Base-by-base conservation (phyloP, 2,888 invertebrate genomes). In the Anarsia innoxiella region DNA sequence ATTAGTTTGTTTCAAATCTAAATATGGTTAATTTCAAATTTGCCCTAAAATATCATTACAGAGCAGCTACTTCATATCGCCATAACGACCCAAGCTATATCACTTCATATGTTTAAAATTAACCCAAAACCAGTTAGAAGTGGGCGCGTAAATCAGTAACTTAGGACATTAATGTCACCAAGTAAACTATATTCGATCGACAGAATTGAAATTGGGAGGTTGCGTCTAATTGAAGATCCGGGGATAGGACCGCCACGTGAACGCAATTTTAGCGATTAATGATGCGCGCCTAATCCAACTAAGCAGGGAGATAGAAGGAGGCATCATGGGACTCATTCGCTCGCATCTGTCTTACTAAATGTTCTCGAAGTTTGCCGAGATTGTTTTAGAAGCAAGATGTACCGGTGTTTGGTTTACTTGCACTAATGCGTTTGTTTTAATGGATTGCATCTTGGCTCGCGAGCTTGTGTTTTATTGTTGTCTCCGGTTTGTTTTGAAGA, bases 181-280 rank as follows among this genome's bases (percentile, higher is more conserved):
- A 27, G 38, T 44, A 44, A 48, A 48, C 45, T 48, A 47, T 46
- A 43, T 43, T 61, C 63, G 62, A 67, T 66, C 65, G 64, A 64
- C 60, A 60, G 58, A 63, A 70, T 71, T 71, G 66, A 70, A 76
- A 76, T 75, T 72, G 68, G 69, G 67, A 77, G 74, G 68, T 70
- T 72, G n/a, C n/a, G 62, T 74, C 67, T 79, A 80, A 79, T 78
- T 78, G 73, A 73, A 78, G 76, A 73, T 72, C 65, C 67, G 57
- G 57, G 63, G 67, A 65, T 53, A 55, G 55, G 57, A 49, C 53
- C 38, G 54, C 60, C 65, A 61, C 64, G 62, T 65, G 74, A 73
- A 70, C 76, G 74, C 74, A 82, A 80, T 82, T 76, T 74, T 66
- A 56, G 62, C 70, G 71, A 78, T 80, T 80, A 84, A 84, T 82